phyloP scores from a whole-genome alignment of 2,888 invertebrate genomes.

The Drosophila emarginata region DNA sequence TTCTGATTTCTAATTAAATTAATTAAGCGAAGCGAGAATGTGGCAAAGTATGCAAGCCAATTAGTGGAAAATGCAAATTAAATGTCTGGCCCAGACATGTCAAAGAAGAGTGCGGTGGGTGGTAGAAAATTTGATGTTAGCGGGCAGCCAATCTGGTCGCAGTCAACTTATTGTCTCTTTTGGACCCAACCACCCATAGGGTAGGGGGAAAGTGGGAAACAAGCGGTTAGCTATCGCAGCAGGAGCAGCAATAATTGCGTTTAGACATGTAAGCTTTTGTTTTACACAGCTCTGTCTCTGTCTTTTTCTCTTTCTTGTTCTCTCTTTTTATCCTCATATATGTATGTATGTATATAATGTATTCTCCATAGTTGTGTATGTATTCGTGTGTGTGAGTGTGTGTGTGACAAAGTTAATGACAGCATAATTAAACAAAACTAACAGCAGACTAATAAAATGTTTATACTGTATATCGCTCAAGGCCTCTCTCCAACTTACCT shows the following conservation, averaged over 20 bases:
- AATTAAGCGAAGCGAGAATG: constrained; percentile 69
- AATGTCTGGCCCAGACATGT: constrained; percentile 60
- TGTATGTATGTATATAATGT: too few species aligned
- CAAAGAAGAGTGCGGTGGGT: neutral
- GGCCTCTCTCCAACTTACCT: constrained; percentile 27
- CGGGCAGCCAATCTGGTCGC: neutral
- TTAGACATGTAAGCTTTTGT: constrained; percentile 73
- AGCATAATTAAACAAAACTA: constrained; percentile 75
- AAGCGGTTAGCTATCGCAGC: constrained; percentile 12
- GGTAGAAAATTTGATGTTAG: neutral
- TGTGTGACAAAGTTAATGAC: constrained; percentile 68
- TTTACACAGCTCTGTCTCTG: constrained; percentile 27
- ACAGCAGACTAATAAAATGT: constrained; percentile 72
- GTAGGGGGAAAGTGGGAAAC: neutral
- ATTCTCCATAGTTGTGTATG: neutral
- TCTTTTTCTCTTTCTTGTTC: neutral
- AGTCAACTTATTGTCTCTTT: constrained; percentile 27
- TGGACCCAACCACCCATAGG: neutral
- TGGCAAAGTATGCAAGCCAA: constrained; percentile 67
- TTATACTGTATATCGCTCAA: constrained; percentile 51
- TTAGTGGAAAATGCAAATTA: constrained; percentile 76
- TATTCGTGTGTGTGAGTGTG: constrained; percentile 16
- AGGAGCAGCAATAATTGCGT: constrained; percentile 60
- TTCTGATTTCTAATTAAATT: constrained; percentile 76
- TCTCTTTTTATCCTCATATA: too few species aligned